Conservation (phyloP, 2,888 invertebrate species). For the Encarsia formosa region DNA sequence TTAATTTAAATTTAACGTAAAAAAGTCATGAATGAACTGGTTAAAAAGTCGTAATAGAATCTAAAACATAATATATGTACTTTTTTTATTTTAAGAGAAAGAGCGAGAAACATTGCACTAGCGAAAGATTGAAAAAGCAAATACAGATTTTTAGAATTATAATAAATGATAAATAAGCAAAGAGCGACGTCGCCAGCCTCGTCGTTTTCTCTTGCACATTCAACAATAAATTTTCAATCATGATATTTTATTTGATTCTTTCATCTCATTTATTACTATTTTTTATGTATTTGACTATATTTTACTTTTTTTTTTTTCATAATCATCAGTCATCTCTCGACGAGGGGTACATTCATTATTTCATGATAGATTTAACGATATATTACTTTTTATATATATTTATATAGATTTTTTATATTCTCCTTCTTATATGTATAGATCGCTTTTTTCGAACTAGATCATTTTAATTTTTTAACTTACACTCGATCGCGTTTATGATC, state of each 20-base stretch:
- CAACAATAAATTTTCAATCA: conserved; percentile 14
- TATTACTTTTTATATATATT: conserved; percentile 11
- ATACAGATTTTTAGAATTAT: conserved; percentile 16
- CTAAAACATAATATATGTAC: too few species aligned
- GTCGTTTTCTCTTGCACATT: conserved; percentile 16
- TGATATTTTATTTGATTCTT: conserved; percentile 22
- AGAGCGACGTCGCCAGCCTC: conserved; percentile 24
- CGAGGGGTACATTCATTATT: conserved; percentile 19
- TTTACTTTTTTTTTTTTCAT: conserved; percentile 4
- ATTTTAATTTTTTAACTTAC: conserved; percentile 5
- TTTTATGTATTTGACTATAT: conserved; percentile 2
- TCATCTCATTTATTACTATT: background rate
- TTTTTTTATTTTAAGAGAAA: too few species aligned
- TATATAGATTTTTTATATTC: conserved; percentile 3
- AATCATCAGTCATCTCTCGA: conserved; percentile 12
- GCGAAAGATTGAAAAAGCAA: conserved; percentile 26
- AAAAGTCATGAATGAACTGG: too few species aligned
- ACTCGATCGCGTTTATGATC: conserved; percentile 16
- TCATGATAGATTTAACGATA: conserved; percentile 14
- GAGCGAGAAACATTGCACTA: conserved; percentile 21
- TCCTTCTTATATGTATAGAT: background rate
- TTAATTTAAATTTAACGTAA: too few species aligned
- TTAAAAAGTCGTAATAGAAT: too few species aligned
- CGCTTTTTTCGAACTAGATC: conserved; percentile 3
- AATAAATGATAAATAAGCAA: conserved; percentile 16